Conservation (phyloP, 2,888 invertebrate genomes). For the Sisyra terminalis region DNA sequence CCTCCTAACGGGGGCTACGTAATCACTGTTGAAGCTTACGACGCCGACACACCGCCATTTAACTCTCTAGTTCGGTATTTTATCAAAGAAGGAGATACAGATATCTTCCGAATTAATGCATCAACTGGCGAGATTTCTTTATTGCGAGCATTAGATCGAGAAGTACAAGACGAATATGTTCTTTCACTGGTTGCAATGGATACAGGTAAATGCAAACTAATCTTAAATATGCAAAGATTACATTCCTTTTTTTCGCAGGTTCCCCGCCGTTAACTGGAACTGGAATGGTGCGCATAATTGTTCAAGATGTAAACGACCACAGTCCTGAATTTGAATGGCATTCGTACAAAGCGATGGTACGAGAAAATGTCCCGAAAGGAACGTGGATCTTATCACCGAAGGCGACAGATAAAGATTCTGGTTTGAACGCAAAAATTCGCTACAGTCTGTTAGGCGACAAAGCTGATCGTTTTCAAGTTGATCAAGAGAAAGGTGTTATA, state of each 20-base stretch:
- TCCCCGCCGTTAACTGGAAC: conserved; percentile 86
- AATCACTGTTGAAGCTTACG: conserved; percentile 70
- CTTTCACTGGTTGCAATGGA: conserved; percentile 85
- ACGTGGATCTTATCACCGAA: conserved; percentile 60
- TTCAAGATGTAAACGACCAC: conserved; percentile 91
- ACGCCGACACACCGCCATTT: conserved; percentile 81
- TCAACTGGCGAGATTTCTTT: conserved; percentile 82
- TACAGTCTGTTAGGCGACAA: conserved; percentile 72
- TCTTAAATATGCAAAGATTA: neutral
- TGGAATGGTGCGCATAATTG: conserved; percentile 74
- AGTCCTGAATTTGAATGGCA: conserved; percentile 74
- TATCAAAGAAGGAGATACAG: conserved; percentile 83
- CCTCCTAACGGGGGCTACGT: conserved; percentile 67
- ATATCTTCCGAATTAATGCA: conserved; percentile 81
- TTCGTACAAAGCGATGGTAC: conserved; percentile 58
- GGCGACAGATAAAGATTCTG: conserved; percentile 70
- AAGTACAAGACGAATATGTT: conserved; percentile 67
- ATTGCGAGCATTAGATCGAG: conserved; percentile 67
- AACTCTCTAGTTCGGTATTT: conserved; percentile 84
- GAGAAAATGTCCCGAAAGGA: conserved; percentile 68
- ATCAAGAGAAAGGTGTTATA: conserved; percentile 64
- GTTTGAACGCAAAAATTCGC: conserved; percentile 72
- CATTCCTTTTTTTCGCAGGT: conserved; percentile 38
- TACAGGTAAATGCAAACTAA: conserved; percentile 46
- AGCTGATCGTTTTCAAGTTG: conserved; percentile 62